Percentiles rank a stretch among this genome's conserved stretches.
Evolutionary conservation across 2,113 vertebrate genomes (phyloP).

Genomic region (Burhinus bistriatus): DNA sequence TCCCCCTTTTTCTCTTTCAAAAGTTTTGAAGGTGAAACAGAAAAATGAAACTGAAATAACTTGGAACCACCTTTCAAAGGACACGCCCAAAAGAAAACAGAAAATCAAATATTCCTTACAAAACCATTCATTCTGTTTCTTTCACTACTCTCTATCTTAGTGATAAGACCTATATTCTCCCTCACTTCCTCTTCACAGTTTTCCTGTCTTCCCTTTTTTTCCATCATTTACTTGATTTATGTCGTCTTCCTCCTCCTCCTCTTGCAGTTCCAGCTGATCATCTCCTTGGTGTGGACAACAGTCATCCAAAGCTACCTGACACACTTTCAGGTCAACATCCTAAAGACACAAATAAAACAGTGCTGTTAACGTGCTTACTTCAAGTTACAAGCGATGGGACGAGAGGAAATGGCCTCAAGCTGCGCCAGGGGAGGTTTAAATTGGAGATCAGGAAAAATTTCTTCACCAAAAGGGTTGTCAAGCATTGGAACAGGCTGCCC

Average conservation of each 20-base stretch:
- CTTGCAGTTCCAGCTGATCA: neutral
- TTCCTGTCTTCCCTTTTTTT: neutral
- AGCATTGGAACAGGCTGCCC: neutral
- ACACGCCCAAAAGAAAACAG: neutral
- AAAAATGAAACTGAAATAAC: slow-evolving; percentile 28
- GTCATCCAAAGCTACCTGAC: neutral
- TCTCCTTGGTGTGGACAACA: neutral
- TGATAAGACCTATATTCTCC: neutral
- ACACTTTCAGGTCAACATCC: slow-evolving; percentile 29
- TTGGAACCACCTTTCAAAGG: neutral
- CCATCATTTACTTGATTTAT: neutral
- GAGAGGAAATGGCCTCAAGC: neutral
- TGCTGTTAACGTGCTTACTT: neutral
- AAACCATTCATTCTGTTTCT: neutral
- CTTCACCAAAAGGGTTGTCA: neutral
- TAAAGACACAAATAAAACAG: neutral
- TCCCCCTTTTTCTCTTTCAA: neutral
- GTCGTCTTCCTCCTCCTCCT: neutral
- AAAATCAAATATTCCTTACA: neutral
- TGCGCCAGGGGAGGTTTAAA: neutral
- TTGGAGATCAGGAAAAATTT: neutral
- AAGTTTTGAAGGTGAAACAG: slow-evolving; percentile 44
- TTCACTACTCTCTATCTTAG: neutral
- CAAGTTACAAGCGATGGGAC: neutral
- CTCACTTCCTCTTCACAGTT: neutral